Evolutionary conservation across 2,888 invertebrate species (phyloP), one percentile per base, ranked within the genome.

Genomic region (Diplolepis rosae): DNA sequence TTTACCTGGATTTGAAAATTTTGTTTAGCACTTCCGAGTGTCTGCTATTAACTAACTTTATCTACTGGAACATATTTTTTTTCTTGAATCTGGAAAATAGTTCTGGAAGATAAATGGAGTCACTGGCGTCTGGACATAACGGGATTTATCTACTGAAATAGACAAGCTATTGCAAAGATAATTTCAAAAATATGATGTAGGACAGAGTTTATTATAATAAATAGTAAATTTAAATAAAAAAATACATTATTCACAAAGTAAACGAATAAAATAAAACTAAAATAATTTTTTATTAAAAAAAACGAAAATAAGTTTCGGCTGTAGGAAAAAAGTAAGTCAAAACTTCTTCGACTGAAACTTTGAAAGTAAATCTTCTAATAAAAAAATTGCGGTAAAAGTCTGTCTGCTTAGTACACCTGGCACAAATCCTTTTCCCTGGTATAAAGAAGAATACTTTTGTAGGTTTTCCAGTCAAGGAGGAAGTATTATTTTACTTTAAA

Each of bases 401-500:
- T 39, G 61, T 9, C 35, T 13, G 13, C 3, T 39, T 61, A 22
- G 35, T 18, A 24, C 22, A 35, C 22, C 24, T 32, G 18, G 15
- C 24, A 28, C 27, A 28, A 52, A 52, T 35, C 24, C 56, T 61
- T 22, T n/a, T 22, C 6, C 13, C n/a, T 11, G n/a, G n/a, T 61
- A 39, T n/a, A 24, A 24, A 7, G n/a, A 18, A 32, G 11, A 56
- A 35, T 32, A 56, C 22, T 32, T 35, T 15, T 28, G 15, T 32
- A 11, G 32, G 2, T 61, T 39, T 39, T 6, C 61, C 32, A 56
- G 35, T 15, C 39, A 27, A 61, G 61, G n/a, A 15, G 15, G 9
- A 54, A 54, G 54, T 32, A 54, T 54, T 54, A 30, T 30, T 30
- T 30, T 30, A 32, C 54, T 54, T 52, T 24, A 1, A 13, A n/a